A percentile compares a stretch with the other conserved stretches of the same genome.
These are phyloP conservation scores for Alectura lathami DNA, from an alignment of 2,113 vertebrate genomes.

Conservation along the genomic window DNA sequence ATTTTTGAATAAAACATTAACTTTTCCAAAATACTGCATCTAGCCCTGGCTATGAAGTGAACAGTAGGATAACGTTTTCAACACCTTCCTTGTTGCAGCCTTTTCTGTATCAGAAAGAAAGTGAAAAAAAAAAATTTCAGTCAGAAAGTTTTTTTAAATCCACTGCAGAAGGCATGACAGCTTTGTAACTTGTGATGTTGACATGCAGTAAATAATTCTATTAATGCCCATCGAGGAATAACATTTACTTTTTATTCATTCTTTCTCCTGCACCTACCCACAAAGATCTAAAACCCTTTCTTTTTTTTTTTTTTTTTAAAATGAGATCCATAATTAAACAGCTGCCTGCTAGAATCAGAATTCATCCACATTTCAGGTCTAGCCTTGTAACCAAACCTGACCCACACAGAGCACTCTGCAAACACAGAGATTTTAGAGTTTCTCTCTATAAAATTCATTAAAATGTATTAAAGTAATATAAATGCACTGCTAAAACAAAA, in stretches of 20 bases:
- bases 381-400: not conserved
- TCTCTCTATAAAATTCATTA: not conserved
- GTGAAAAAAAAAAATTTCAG: not conserved
- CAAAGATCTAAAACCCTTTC: not conserved
- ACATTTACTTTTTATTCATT: not conserved
- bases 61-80: not conserved
- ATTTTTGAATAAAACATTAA: not conserved
- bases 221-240: not conserved
- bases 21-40: not conserved
- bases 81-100: not conserved
- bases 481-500: not conserved
- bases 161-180: not conserved
- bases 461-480: not conserved
- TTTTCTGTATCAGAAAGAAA: not conserved
- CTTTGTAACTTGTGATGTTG: not conserved
- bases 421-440: rapidly evolving
- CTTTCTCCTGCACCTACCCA: not conserved
- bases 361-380: not conserved
- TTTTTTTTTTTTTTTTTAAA: not conserved
- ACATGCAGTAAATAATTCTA: not conserved
- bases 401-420: rapidly evolving
- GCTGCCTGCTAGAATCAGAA: not conserved
- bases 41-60: not conserved
- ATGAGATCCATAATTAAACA: not conserved
- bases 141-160: not conserved